Base-by-base conservation (phyloP, 1,140 invertebrate species). In the Microvelia longipes region DNA sequence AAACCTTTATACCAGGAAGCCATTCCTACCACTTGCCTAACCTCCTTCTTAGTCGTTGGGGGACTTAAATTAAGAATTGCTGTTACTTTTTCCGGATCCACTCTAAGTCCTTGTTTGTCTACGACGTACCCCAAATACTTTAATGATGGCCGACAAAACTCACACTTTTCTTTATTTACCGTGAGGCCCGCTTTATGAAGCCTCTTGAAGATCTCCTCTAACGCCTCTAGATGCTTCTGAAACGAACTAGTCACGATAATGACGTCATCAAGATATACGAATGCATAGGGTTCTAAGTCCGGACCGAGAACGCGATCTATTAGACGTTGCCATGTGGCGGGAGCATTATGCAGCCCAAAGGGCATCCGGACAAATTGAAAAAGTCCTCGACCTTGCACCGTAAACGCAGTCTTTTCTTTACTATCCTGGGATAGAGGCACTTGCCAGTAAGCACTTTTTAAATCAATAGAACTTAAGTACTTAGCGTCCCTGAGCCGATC, bases 11-110 rank as follows among this genome's bases (percentile, higher is more conserved):
- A 81, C 73, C 79, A 82, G 1, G 76, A 75, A 1, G 78, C 74
- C 68, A 82, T 77, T 1, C 81, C 81, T 11, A 82, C 72, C 70
- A 83, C 82, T 66, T 78, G 70, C 61, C 78, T 69, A 0, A 83
- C 26, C 65, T 81, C 77, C 68, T 77, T 80, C 2, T 76, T 68
- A 72, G 74, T 77, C 72, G 75, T 61, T 19, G 78, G 79, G 5
- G 64, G 50, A 1, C 73, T 72, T 29, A 75, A 79, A 1, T 76
- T 68, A 15, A 72, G 1, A 19, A 78, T 72, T 0, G 72, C 27
- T 2, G 26, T 5, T 15, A 70, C 61, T 67, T 68, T 70, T 1
- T 63, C 67, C 1, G 69, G 69, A 62, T 70, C 71, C 1, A 66
- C 66, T 14, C 27, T 28, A 11, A 72, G 25, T 2, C 68, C 69